Percentiles rank a stretch among this genome's conserved stretches.
phyloP scores from a whole-genome alignment of 2,888 invertebrate genomes.

The Microctonus brassicae region DNA sequence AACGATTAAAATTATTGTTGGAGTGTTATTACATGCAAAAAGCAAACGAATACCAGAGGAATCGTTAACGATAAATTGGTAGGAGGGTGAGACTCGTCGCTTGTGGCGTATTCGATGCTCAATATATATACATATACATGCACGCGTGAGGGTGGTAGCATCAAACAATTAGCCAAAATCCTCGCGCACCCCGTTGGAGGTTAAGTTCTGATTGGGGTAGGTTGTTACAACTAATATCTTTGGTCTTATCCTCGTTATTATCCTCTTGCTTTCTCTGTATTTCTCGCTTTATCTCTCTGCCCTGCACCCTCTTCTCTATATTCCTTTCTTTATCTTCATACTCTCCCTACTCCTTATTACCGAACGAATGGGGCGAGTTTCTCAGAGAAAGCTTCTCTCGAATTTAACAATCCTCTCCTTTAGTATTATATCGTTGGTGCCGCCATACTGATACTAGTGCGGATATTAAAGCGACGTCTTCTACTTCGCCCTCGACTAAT shows the following conservation, averaged over 20 bases:
- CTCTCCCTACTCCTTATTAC: background rate
- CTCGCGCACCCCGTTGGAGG: conserved; percentile 40
- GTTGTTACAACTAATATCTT: conserved; percentile 65
- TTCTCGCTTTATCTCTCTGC: background rate
- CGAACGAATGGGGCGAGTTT: conserved; percentile 9
- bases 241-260: conserved; percentile 67
- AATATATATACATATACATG: conserved; percentile 13
- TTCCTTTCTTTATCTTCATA: conserved; percentile 34
- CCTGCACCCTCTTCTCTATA: conserved; percentile 50
- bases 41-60: background rate
- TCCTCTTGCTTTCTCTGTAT: conserved; percentile 39
- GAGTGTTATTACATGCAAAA: too few species aligned
- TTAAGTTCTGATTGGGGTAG: conserved; percentile 52
- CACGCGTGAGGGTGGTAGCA: conserved; percentile 48
- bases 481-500: conserved; percentile 59
- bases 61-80: background rate
- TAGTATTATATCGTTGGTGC: conserved; percentile 43
- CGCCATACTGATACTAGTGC: conserved; percentile 35
- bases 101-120: background rate
- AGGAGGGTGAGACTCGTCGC: background rate
- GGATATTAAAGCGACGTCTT: conserved; percentile 59
- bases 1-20: too few species aligned
- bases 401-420: conserved; percentile 45
- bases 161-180: conserved; percentile 64
- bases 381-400: conserved; percentile 24